Percentiles rank a stretch among this genome's conserved stretches.
phyloP scores from a whole-genome alignment of 2,797 vertebrate genomes.

The Iguana delicatissima region DNA sequence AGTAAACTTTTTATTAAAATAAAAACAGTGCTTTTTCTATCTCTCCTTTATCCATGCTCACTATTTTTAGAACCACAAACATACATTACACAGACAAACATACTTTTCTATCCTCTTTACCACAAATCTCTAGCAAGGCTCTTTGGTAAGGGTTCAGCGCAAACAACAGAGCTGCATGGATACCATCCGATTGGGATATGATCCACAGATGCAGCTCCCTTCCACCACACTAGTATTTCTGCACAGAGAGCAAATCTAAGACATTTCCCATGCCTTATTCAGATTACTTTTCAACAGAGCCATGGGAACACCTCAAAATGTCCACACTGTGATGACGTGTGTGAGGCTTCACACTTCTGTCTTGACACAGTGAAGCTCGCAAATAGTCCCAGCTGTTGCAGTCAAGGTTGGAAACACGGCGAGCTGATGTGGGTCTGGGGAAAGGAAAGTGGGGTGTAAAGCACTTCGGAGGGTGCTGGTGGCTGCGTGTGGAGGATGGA shows the following conservation, averaged over 20 bases:
- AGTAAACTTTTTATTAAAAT: constrained; percentile 70
- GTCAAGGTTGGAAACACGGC: constrained; percentile 93
- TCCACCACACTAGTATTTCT: constrained; percentile 32
- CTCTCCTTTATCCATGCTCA: not conserved
- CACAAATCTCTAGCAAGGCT: not conserved
- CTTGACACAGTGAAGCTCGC: constrained; percentile 3
- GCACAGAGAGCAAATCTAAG: constrained; percentile 39
- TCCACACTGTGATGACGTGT: constrained; percentile 30
- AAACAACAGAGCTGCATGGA: not conserved
- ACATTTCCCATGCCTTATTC: constrained; percentile 35
- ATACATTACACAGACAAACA: constrained; percentile 38
- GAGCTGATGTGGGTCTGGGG: constrained; percentile 90
- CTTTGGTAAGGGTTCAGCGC: not conserved
- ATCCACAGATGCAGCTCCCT: constrained; percentile 18
- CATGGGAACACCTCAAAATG: not conserved
- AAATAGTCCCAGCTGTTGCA: constrained; percentile 32
- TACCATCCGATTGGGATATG: not conserved
- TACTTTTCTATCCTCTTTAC: accelerated
- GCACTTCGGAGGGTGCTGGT: constrained; percentile 83
- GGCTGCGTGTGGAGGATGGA: constrained; percentile 82
- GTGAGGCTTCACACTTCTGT: not conserved
- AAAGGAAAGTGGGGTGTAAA: constrained; percentile 87
- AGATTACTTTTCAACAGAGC: constrained; percentile 29
- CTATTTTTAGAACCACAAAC: not conserved
- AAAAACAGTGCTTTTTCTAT: constrained; percentile 56